Percentiles rank a stretch among this genome's conserved stretches.
phyloP scores from a whole-genome alignment of 2,797 vertebrate species.

The Myiotriccus ornatus region DNA sequence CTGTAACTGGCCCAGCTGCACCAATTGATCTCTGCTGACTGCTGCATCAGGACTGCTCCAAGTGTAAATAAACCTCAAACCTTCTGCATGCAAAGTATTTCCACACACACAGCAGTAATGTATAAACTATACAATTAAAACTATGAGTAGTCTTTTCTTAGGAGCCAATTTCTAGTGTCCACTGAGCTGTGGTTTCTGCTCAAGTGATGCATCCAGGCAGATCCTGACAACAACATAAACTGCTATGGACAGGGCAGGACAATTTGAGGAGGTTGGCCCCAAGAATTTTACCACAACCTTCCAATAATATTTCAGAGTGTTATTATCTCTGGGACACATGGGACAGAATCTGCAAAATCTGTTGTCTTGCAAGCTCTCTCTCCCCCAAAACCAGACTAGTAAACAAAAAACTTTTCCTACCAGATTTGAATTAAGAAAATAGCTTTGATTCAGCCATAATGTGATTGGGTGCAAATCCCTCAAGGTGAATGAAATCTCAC shows the following conservation, averaged over 20 bases:
- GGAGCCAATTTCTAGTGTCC: background rate
- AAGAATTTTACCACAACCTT: background rate
- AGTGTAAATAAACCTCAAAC: background rate
- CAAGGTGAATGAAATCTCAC: background rate
- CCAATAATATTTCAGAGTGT: background rate
- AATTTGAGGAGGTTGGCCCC: background rate
- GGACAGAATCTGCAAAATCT: background rate
- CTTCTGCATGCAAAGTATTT: background rate
- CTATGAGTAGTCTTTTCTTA: background rate
- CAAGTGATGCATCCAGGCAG: background rate
- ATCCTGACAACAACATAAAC: background rate
- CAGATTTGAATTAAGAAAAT: background rate
- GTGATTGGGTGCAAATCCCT: background rate
- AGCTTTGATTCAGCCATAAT: background rate
- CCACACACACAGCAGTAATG: rapidly evolving
- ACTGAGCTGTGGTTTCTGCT: background rate
- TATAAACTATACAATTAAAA: background rate
- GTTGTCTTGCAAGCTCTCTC: background rate
- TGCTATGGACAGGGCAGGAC: rapidly evolving
- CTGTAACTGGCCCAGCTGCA: background rate
- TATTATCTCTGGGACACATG: background rate
- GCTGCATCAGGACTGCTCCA: background rate
- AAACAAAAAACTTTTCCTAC: background rate
- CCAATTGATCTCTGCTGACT: background rate
- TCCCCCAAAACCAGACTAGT: background rate